A percentile compares a stretch with the other conserved stretches of the same genome.
These are phyloP conservation scores for Lutraria lutraria DNA, from an alignment of 2,888 invertebrate species.

Conservation along the genomic window DNA sequence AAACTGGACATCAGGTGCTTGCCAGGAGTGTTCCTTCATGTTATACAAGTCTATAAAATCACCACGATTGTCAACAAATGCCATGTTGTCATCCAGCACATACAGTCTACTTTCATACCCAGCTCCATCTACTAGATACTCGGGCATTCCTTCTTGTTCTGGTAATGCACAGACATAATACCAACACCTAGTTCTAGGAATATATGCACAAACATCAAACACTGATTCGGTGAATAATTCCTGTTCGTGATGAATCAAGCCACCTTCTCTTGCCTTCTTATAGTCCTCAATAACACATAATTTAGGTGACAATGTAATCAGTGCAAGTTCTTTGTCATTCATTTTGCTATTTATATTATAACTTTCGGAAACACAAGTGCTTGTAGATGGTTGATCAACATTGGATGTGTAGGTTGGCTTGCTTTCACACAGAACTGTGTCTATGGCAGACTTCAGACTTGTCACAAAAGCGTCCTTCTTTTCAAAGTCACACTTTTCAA, in stretches of 20 bases:
- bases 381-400: neutral
- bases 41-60: slow-evolving; percentile 57
- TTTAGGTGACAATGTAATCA: slow-evolving; percentile 58
- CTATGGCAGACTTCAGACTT: slow-evolving; percentile 21
- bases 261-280: slow-evolving; percentile 32
- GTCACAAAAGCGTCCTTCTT: slow-evolving; percentile 44
- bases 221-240: slow-evolving; percentile 48
- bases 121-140: slow-evolving; percentile 43
- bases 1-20: slow-evolving; percentile 29
- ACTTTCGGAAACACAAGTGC: neutral
- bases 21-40: slow-evolving; percentile 47
- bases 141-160: slow-evolving; percentile 50
- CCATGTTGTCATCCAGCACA: slow-evolving; percentile 51
- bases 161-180: slow-evolving; percentile 52
- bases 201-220: slow-evolving; percentile 58
- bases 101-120: slow-evolving; percentile 50
- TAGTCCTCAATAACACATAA: slow-evolving; percentile 55
- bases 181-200: slow-evolving; percentile 55
- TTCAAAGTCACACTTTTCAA: slow-evolving; percentile 27
- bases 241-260: slow-evolving; percentile 37
- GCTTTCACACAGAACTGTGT: slow-evolving; percentile 7
- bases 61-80: slow-evolving; percentile 45
- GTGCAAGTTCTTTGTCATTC: slow-evolving; percentile 42
- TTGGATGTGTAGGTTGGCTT: neutral
- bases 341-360: neutral